Evolutionary conservation across 2,797 vertebrate genomes (phyloP), one percentile per base, ranked within the genome.

Genomic region (Epinephelus coioides): DNA sequence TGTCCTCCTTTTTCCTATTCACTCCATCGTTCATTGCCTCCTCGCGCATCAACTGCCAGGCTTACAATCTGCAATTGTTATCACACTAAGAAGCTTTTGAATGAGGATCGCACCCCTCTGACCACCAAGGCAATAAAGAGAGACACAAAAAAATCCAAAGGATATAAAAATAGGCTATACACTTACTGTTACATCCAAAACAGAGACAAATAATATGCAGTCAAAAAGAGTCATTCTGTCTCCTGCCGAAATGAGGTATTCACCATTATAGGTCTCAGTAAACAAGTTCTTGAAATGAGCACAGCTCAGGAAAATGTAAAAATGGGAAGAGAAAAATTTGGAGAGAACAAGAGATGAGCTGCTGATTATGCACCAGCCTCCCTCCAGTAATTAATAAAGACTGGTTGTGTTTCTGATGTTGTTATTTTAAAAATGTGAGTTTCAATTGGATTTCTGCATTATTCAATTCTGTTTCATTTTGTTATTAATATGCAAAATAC

Each of bases 21-120:
- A 61, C 54, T 25, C 47, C 1, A 0, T 67, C 54, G 63, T 79
- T 78, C 81, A 78, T 82, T 25, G 77, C 54, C 53, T 80, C 47
- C 61, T 77, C 61, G 69, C 76, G 75, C 38, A 51, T 57, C 55
- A 57, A 64, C 57, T 78, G 54, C 63, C 84, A 80, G 50, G 6
- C 57, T 71, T 34, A 15, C 49, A 27, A 47, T 65, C 47, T 65
- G 56, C 71, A 71, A 76, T 59, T 72, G 54, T 67, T 61, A 63
- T 50, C n/a, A 19, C 47, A 64, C 43, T 46, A 55, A 62, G 30
- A 44, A 21, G 7, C 12, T 12, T 25, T 67, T 68, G 38, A 61
- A 75, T 55, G 46, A 46, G 4, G 56, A n/a, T 23, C 1, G 0
- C 40, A 43, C 63, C 62, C 64, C 10, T 50, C 21, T 40, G 13